A percentile compares a stretch with the other conserved stretches of the same genome.
These are phyloP conservation scores for Tragelaphus buxtoni DNA, from an alignment of 2,113 vertebrate species.

Conservation along the genomic window DNA sequence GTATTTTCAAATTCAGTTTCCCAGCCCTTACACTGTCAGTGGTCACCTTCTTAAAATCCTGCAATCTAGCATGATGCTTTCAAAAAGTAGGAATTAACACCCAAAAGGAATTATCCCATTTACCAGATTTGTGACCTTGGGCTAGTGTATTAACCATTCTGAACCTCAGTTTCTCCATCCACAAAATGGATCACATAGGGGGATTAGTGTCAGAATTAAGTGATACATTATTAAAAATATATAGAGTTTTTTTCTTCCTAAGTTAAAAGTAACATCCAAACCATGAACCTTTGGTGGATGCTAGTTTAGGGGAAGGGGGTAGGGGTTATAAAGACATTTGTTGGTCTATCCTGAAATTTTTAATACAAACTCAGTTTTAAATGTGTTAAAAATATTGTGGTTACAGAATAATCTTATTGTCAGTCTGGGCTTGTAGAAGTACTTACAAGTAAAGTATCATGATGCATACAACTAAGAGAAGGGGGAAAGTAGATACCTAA, in stretches of 20 bases:
- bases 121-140: not conserved
- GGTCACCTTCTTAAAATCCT: not conserved
- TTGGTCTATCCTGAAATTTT: not conserved
- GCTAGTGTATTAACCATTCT: not conserved
- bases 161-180: not conserved
- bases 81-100: not conserved
- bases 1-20: not conserved
- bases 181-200: not conserved
- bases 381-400: not conserved
- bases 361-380: not conserved
- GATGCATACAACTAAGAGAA: not conserved
- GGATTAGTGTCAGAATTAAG: not conserved
- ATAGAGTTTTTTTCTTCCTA: not conserved
- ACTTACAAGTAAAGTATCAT: not conserved
- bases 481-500: rapidly evolving
- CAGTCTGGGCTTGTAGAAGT: not conserved
- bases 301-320: not conserved
- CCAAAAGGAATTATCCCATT: not conserved
- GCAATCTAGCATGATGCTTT: not conserved
- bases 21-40: not conserved
- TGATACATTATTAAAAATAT: not conserved
- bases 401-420: not conserved
- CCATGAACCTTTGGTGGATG: not conserved
- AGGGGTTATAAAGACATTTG: not conserved
- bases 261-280: constrained; percentile 24